These are phyloP conservation scores for Hippocampus barbouri DNA, from an alignment of 2,113 vertebrate species.

Conservation along the genomic window DNA sequence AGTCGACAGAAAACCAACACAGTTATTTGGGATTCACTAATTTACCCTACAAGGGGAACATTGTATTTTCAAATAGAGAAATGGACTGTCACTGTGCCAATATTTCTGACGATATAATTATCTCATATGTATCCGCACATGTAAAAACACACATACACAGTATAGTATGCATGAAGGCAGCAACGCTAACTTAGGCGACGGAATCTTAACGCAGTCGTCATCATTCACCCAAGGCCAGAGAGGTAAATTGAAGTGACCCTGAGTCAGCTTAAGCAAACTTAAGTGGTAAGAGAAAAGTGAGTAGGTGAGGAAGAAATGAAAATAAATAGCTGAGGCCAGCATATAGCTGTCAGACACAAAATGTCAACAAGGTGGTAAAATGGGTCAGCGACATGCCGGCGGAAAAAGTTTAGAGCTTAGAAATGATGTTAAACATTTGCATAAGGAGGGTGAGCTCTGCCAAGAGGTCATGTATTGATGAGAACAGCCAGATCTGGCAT, in stretches of 20 bases:
- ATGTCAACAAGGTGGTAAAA: conserved; percentile 35
- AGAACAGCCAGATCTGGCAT: background rate
- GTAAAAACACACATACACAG: background rate
- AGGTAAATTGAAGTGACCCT: conserved; percentile 63
- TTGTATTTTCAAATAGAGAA: background rate
- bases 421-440: conserved; percentile 2
- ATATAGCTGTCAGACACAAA: conserved; percentile 30
- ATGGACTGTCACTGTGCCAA: background rate
- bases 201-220: conserved; percentile 36
- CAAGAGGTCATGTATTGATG: background rate
- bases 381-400: background rate
- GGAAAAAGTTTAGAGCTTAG: conserved; percentile 4
- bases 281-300: conserved; percentile 26
- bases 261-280: conserved; percentile 50
- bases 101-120: background rate
- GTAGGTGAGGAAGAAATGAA: conserved; percentile 30
- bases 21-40: no score
- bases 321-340: conserved; percentile 25
- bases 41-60: background rate
- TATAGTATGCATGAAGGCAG: background rate
- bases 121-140: background rate
- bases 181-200: conserved; percentile 26
- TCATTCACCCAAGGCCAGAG: conserved; percentile 32
- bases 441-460: conserved; percentile 6
- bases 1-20: no score